Conservation (phyloP, 1,140 invertebrate species). For the Bombus sibiricus region DNA sequence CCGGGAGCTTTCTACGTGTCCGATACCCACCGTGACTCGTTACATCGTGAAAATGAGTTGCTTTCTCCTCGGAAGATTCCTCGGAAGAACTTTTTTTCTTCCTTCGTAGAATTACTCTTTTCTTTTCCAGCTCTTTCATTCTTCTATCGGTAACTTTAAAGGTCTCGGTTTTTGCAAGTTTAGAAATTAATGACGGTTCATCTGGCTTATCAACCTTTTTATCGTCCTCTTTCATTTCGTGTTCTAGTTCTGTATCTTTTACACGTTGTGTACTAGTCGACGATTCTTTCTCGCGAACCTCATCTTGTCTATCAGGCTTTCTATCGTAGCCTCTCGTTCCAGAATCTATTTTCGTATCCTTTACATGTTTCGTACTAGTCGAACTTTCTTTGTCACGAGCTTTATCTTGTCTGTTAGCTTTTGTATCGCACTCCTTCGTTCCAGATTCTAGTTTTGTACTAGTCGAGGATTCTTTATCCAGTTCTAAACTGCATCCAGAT, state of each 20-base stretch:
- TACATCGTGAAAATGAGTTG: background rate
- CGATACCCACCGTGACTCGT: background rate
- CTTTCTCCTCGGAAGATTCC: conserved; percentile 28
- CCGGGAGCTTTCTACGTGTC: background rate
- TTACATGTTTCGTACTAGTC: background rate
- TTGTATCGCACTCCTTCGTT: background rate
- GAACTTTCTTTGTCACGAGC: background rate
- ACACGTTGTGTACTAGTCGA: background rate
- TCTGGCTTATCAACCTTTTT: background rate
- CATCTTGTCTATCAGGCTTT: background rate
- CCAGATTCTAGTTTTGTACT: background rate
- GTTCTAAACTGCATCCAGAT: no score
- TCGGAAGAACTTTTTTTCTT: conserved; percentile 35
- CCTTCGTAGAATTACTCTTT: background rate
- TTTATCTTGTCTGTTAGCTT: background rate
- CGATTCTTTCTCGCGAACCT: background rate
- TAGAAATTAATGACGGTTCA: background rate
- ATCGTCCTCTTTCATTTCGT: no score
- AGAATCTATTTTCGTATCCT: background rate
- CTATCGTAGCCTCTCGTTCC: no score
- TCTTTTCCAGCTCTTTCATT: background rate
- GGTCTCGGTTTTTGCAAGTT: background rate
- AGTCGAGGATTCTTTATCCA: background rate
- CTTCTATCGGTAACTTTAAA: background rate
- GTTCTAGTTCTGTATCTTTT: background rate